Evolutionary conservation across 2,888 invertebrate species (phyloP), one percentile per base, ranked within the genome.

Genomic region (Subacronicta megacephala): DNA sequence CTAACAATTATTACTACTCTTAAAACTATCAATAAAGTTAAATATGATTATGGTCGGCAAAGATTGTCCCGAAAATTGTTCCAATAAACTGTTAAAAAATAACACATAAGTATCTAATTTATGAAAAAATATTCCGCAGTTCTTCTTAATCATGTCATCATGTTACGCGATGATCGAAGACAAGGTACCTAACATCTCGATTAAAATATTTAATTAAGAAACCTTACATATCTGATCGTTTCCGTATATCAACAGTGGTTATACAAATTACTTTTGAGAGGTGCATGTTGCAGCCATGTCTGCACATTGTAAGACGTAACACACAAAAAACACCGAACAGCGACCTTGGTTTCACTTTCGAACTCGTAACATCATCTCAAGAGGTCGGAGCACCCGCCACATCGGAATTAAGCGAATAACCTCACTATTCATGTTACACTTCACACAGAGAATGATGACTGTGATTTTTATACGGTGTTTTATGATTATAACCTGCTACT

Each of bases 321-420:
- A 60, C 42, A 62, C 54, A 56, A 68, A 62, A 72, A 72, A 56
- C 60, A 51, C 53, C 59, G 62, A 62, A 12, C 54, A 44, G 26
- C 63, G 72, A 78, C 78, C 78, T 78, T 81, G 83, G 72, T 77
- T 90, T 90, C 87, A 87, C 92, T 92, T 92, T 92, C 90, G 78
- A 87, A 77, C 79, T 72, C 63, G 64, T 76, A 75, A 71, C 76
- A 79, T 80, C 78, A 75, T 75, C 56, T 61, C 50, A 56, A 70
- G 78, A 84, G 85, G 81, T 87, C 85, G 79, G 79, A 72, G 80
- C 76, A 82, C 83, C 83, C 78, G 60, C 55, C 62, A 56, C 69
- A 59, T 61, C 60, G 63, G 64, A 72, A 65, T 75, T 63, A 60
- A 72, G 58, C 63, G 53, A 66, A 41, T 60, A 49, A 57, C 53